phyloP scores from a whole-genome alignment of 1,140 invertebrate species.

The Megalopta genalis region DNA sequence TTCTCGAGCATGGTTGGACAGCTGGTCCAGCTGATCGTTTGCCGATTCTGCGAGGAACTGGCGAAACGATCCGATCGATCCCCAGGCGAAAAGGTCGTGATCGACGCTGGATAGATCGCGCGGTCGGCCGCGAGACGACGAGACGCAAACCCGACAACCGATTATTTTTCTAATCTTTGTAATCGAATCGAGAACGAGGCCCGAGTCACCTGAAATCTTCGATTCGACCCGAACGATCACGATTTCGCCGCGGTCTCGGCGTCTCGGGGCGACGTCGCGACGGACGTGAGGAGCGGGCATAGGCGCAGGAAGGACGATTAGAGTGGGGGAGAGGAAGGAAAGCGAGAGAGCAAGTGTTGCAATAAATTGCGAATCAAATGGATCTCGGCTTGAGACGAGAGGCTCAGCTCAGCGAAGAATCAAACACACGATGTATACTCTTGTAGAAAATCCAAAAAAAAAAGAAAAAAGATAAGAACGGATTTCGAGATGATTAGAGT shows the following conservation, averaged over 20 bases:
- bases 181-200: conserved; percentile 30
- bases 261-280: conserved; percentile 1
- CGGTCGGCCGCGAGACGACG: conserved; percentile 19
- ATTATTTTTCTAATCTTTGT: conserved; percentile 51
- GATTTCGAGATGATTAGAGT: conserved; percentile 49
- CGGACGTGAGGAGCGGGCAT: too few species aligned
- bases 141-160: neutral
- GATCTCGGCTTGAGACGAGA: conserved; percentile 68
- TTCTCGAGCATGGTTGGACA: neutral
- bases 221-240: neutral
- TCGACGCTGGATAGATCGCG: neutral
- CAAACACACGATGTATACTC: conserved; percentile 72
- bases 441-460: conserved; percentile 49
- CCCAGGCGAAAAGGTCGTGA: neutral
- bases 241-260: neutral
- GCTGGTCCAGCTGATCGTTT: neutral
- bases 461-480: conserved; percentile 27
- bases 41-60: too few species aligned
- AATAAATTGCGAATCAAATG: conserved; percentile 76
- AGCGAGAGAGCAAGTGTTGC: conserved; percentile 60
- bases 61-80: neutral
- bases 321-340: conserved; percentile 2
- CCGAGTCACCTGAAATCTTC: neutral
- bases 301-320: too few species aligned
- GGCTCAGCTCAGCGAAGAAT: conserved; percentile 73